Evolutionary conservation across 1,140 invertebrate species (phyloP).

Genomic region (Caerostris extrusa): DNA sequence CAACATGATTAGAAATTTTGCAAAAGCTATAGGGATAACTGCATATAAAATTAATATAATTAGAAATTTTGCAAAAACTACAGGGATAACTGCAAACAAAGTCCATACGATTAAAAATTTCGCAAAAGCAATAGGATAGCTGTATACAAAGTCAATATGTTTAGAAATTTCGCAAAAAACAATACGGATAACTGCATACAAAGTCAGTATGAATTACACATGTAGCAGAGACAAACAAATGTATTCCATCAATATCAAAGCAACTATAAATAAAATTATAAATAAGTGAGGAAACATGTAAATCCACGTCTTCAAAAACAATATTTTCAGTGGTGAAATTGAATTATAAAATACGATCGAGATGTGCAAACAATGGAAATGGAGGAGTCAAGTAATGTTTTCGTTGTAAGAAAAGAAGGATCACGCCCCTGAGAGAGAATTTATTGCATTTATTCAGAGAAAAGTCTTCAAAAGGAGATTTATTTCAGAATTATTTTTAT

Average conservation of each 20-base stretch:
- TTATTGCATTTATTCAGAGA: conserved; percentile 36
- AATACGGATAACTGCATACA: too few relatives aligned
- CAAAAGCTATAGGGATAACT: too few relatives aligned
- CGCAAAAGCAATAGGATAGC: too few relatives aligned
- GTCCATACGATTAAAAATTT: too few relatives aligned
- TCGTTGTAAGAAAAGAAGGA: not conserved
- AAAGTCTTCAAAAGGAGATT: not conserved
- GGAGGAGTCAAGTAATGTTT: not conserved
- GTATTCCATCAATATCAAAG: not conserved
- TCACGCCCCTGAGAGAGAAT: conserved; percentile 7
- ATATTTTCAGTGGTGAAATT: conserved; percentile 23
- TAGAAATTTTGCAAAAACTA: too few relatives aligned
- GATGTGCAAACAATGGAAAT: not conserved
- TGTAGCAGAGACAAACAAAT: not conserved
- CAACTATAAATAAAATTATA: conserved; percentile 7
- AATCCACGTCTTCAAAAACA: not conserved
- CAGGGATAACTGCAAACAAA: too few relatives aligned
- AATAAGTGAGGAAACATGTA: not conserved
- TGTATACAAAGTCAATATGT: too few relatives aligned
- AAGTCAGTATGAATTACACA: too few relatives aligned
- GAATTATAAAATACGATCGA: conserved; percentile 10
- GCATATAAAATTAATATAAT: too few relatives aligned
- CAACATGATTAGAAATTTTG: too few relatives aligned
- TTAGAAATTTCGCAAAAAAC: too few relatives aligned
- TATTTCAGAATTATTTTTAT: not conserved